A percentile compares a stretch with the other conserved stretches of the same genome.
Conservation (phyloP, 2,113 vertebrate genomes). For the Petrocephalus zakoni region DNA sequence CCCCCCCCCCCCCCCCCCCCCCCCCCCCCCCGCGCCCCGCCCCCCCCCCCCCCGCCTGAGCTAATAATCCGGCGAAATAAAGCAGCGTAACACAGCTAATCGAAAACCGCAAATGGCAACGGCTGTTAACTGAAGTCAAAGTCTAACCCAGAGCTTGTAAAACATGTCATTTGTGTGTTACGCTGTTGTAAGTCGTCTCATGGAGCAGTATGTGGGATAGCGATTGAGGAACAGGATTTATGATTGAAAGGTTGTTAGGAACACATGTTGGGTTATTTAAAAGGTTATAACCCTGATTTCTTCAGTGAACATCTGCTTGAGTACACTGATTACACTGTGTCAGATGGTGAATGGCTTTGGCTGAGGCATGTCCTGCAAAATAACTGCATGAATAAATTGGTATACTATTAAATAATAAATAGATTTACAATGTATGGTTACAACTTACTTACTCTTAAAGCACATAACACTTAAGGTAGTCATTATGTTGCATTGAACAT, state of each 20-base stretch:
- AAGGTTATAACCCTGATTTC: not conserved
- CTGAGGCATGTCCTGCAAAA: no score
- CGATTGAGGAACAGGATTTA: not conserved
- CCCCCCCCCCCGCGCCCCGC: no score
- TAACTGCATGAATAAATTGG: no score
- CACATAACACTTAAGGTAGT: no score
- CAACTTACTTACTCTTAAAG: no score
- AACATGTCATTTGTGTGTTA: conserved; percentile 37
- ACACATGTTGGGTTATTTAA: not conserved
- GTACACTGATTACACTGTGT: not conserved
- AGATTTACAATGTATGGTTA: no score
- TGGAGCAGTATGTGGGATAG: not conserved
- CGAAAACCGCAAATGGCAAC: conserved; percentile 55
- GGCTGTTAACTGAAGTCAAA: conserved; percentile 62
- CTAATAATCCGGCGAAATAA: conserved; percentile 42
- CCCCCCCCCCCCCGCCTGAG: no score
- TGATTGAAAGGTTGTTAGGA: not conserved
- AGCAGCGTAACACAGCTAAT: conserved; percentile 61
- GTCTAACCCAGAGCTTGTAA: conserved; percentile 58
- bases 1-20: no score
- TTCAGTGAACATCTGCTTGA: not conserved
- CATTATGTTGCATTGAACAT: no score
- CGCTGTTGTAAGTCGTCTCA: not conserved
- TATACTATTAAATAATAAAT: no score
- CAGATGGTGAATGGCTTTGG: not conserved